A percentile compares a stretch with the other conserved stretches of the same genome.
Evolutionary conservation across 2,888 invertebrate genomes (phyloP).

Genomic region (Anthrax anthrax): DNA sequence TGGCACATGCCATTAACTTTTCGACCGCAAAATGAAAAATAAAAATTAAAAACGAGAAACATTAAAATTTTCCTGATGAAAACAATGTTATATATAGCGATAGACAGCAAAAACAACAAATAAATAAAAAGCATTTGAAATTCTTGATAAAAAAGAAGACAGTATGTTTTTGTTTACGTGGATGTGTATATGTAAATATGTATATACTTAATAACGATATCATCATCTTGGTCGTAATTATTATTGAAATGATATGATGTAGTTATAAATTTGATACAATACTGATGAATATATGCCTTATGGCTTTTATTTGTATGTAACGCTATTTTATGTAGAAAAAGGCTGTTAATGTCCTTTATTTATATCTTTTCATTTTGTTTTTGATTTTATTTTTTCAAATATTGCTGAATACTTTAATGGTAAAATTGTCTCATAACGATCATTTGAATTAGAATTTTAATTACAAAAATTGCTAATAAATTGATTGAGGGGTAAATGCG

Average conservation of each 20-base stretch:
- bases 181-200: too few species aligned
- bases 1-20: constrained; percentile 11
- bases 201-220: background rate
- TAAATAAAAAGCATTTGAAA: constrained; percentile 1
- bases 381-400: too few species aligned
- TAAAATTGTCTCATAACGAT: constrained; percentile 9
- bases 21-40: constrained; percentile 5
- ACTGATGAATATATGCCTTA: too few species aligned
- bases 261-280: background rate
- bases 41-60: constrained; percentile 1
- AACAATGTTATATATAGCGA: too few species aligned
- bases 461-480: constrained; percentile 11
- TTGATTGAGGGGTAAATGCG: constrained; percentile 6
- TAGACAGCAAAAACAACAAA: too few species aligned
- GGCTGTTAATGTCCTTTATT: too few species aligned
- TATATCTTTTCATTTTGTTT: too few species aligned
- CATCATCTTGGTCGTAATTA: background rate
- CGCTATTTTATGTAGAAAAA: too few species aligned
- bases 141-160: too few species aligned
- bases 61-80: background rate
- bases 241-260: background rate
- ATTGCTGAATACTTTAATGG: constrained; percentile 9
- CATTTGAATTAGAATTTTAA: constrained; percentile 12
- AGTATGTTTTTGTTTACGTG: too few species aligned
- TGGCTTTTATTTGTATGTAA: too few species aligned